Evolutionary conservation across 2,888 invertebrate genomes (phyloP), one percentile per base, ranked within the genome.

Genomic region (Philereme vetulata): DNA sequence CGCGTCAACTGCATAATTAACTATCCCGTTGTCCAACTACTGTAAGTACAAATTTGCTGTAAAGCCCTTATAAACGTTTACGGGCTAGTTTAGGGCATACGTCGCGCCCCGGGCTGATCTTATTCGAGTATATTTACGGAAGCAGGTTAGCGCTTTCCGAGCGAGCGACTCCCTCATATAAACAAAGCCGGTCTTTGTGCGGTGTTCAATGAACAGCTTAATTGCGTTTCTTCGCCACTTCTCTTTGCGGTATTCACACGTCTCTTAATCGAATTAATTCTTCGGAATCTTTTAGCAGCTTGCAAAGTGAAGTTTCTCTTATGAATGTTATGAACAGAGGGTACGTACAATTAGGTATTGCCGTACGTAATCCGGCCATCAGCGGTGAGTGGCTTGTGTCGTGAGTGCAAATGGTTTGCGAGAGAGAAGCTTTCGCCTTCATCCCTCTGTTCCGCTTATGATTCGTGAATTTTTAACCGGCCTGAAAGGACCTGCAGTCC

Each of bases 181-280:
- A 85, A 86, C 86, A 86, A 84, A 85, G 83, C 74, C 75, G 68
- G 76, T 81, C 84, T 84, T 81, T 84, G 82, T 82, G 76, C 68
- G 74, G 75, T 84, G 80, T 82, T 88, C 89, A 90, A 79, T 88
- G 88, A 88, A 85, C 87, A 84, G 84, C 75, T 86, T 88, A 89
- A 88, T 89, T 88, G 84, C 80, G 76, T 85, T 86, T 85, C 85
- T 87, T 88, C 80, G 72, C 76, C 76, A 80, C 76, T 77, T 79
- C 78, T 77, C 77, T 80, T 75, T 79, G 80, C 76, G 75, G 77
- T 74, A 72, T 78, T 78, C 73, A 76, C 77, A 76, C 82, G 77
- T 84, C 79, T 82, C 80, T 76, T 83, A 77, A 82, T 77, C 78
- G 75, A 77, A 80, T 82, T 80, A 80, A 76, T 77, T 75, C 68